These are phyloP conservation scores for Exocentrus adspersus DNA, from an alignment of 2,888 invertebrate species.

Conservation along the genomic window DNA sequence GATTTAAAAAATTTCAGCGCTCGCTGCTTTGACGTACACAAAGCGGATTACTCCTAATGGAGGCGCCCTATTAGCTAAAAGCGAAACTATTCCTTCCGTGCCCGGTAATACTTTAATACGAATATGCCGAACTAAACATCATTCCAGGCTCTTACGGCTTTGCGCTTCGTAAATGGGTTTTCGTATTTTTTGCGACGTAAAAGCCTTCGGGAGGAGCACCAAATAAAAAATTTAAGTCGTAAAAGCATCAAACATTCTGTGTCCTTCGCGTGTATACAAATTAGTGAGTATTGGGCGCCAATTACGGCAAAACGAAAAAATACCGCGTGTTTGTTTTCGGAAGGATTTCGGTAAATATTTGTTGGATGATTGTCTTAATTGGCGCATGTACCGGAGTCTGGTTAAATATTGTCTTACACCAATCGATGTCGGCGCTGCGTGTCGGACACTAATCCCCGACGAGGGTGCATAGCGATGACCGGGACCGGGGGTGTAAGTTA, in stretches of 20 bases:
- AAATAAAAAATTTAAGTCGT: too few relatives aligned
- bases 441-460: constrained; percentile 11
- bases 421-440: constrained; percentile 32
- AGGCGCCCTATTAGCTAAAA: not conserved
- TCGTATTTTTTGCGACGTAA: not conserved
- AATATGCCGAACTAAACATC: not conserved
- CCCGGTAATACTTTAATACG: not conserved
- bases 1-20: not conserved
- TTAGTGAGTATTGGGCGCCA: not conserved
- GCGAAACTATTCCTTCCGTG: not conserved
- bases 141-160: not conserved
- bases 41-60: not conserved
- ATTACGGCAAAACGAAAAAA: not conserved
- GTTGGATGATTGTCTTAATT: constrained; percentile 4
- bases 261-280: too few relatives aligned
- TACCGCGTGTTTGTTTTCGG: not conserved
- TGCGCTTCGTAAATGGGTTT: not conserved
- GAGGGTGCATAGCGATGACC: too few relatives aligned
- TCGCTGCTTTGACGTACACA: not conserved
- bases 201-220: not conserved
- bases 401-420: constrained; percentile 41
- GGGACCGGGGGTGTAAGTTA: too few relatives aligned
- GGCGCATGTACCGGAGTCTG: constrained; percentile 5
- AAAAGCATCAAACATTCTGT: too few relatives aligned
- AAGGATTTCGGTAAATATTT: not conserved